Base-by-base conservation (phyloP, 2,888 invertebrate species). In the Sialis lutaria region DNA sequence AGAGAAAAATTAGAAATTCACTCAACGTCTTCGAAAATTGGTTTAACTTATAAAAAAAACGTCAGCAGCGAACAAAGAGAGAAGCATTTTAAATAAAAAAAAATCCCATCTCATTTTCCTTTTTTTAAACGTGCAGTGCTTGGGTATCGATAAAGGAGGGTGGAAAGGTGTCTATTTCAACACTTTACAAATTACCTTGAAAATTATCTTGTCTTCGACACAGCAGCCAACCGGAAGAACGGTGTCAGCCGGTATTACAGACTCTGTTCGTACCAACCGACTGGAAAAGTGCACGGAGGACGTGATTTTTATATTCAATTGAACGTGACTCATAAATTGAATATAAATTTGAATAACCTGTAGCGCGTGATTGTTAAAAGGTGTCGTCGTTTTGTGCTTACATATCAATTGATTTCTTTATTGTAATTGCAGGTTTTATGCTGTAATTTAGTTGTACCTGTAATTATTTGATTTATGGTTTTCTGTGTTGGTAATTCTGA, bases 111-210 rank as follows among this genome's bases (percentile, higher is more conserved):
- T 37, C 6, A n/a, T 6, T 37, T 6, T 37, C n/a, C 10, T 12
- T 37, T 12, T 37, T 37, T 37, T 37, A 37, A 10, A 37, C 12
- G n/a, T 6, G 37, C 37, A 37, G n/a, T n/a, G 12, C 8, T 10
- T 37, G 37, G 7, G n/a, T 37, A 12, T 5, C 12, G 37, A 22
- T 22, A 22, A 4, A 22, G 37, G 7, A 37, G n/a, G 12, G 37
- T 37, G 37, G 37, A 37, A 22, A 22, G 37, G 37, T 37, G 37
- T 37, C n/a, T 37, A 37, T 37, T 42, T 42, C 42, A 42, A 42
- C 42, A 42, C 42, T 42, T 42, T 31, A 42, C 42, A 42, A 42
- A 42, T 42, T 42, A 42, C 42, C 42, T 42, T 42, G 42, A 42
- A 42, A 42, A 42, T 42, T 42, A 42, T 42, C 32, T 42, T 31